Conservation (phyloP, 2,113 vertebrate genomes). For the Atlantisia rogersi region DNA sequence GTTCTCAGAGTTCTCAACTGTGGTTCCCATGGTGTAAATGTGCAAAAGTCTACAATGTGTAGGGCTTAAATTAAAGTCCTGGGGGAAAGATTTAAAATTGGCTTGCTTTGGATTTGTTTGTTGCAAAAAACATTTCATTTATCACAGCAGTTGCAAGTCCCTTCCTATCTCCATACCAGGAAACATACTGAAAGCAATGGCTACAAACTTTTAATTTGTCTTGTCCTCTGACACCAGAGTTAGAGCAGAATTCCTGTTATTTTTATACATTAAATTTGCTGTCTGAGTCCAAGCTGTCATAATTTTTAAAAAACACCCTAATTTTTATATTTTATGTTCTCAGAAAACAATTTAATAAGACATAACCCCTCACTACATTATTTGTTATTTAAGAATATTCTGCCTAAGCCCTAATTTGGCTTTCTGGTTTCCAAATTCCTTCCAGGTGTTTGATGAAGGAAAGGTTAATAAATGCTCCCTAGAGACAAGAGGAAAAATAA, state of each 20-base stretch:
- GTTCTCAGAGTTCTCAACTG: not conserved
- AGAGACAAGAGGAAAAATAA: not conserved
- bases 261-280: not conserved
- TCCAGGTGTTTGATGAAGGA: not conserved
- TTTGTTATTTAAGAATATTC: not conserved
- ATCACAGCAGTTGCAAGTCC: not conserved
- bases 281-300: not conserved
- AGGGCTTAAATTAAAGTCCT: not conserved
- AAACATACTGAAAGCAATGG: not conserved
- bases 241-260: not conserved
- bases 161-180: not conserved
- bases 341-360: not conserved
- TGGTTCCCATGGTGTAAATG: not conserved
- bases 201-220: not conserved
- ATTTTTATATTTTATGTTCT: not conserved
- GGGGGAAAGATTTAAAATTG: not conserved
- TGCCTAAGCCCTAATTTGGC: not conserved
- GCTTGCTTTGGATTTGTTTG: not conserved
- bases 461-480: not conserved
- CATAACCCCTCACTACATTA: not conserved
- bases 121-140: not conserved
- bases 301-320: not conserved
- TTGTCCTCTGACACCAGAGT: not conserved
- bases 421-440: not conserved
- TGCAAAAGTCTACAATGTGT: not conserved